These are phyloP conservation scores for Menidia menidia DNA, from an alignment of 2,797 vertebrate genomes.

Conservation along the genomic window DNA sequence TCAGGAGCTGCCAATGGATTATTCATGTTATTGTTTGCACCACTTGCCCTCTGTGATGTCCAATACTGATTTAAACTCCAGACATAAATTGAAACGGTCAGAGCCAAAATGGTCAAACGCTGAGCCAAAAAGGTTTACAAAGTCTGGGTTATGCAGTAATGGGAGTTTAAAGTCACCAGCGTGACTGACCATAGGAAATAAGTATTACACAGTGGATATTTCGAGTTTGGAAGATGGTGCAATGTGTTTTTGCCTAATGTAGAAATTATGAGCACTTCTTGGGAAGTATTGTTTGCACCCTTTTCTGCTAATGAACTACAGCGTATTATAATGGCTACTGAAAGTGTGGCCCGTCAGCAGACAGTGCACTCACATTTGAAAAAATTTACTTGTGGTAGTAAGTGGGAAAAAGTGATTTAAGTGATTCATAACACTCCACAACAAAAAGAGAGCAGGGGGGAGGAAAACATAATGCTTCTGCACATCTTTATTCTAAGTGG, in stretches of 20 bases:
- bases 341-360: background rate
- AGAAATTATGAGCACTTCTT: background rate
- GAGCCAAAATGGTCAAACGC: constrained; percentile 56
- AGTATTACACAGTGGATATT: background rate
- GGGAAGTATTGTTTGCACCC: background rate
- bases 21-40: constrained; percentile 75
- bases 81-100: constrained; percentile 67
- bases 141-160: constrained; percentile 43
- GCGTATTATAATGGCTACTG: background rate
- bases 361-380: background rate
- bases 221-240: background rate
- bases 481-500: no score
- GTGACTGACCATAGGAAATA: background rate
- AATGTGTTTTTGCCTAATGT: no score
- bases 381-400: no score
- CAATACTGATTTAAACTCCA: constrained; percentile 59
- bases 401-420: no score
- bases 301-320: background rate
- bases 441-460: no score
- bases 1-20: constrained; percentile 75
- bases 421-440: no score
- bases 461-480: no score
- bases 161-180: constrained; percentile 30
- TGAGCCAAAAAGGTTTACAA: constrained; percentile 48
- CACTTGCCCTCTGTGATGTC: constrained; percentile 62